Evolutionary conservation across 2,888 invertebrate species (phyloP).

Genomic region (Cephus nigrinus): DNA sequence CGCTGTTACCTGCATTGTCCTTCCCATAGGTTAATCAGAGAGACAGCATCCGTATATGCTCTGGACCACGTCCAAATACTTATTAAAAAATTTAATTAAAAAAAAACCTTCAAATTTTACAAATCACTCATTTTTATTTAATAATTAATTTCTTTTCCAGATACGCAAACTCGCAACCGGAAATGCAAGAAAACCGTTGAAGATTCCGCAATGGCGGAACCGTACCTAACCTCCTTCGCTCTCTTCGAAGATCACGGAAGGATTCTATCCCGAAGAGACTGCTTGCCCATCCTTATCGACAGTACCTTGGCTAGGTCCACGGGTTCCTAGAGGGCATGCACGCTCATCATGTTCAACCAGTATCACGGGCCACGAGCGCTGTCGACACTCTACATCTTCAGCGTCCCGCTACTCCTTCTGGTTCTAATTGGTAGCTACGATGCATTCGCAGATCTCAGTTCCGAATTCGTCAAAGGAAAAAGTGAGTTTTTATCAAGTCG

Average conservation of each 20-base stretch:
- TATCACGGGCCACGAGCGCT: slow-evolving; percentile 58
- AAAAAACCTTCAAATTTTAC: too few relatives aligned
- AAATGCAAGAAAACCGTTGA: slow-evolving; percentile 48
- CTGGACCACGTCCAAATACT: too few relatives aligned
- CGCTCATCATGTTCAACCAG: slow-evolving; percentile 63
- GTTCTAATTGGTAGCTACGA: slow-evolving; percentile 47
- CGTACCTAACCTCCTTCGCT: background rate
- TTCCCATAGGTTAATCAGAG: slow-evolving; percentile 6
- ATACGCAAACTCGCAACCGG: slow-evolving; percentile 26
- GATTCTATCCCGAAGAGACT: slow-evolving; percentile 22
- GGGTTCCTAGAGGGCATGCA: slow-evolving; percentile 60
- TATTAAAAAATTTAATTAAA: too few relatives aligned
- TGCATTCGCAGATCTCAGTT: slow-evolving; percentile 64
- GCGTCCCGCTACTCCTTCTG: slow-evolving; percentile 42
- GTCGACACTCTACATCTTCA: slow-evolving; percentile 49
- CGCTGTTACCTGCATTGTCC: slow-evolving; percentile 38
- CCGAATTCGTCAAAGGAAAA: slow-evolving; percentile 83
- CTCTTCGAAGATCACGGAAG: slow-evolving; percentile 22
- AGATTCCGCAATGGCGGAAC: slow-evolving; percentile 27
- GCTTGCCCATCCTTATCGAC: slow-evolving; percentile 22
- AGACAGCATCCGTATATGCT: too few relatives aligned
- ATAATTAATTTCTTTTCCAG: slow-evolving; percentile 27
- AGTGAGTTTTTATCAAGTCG: slow-evolving; percentile 71
- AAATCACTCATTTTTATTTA: too few relatives aligned
- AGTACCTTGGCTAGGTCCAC: slow-evolving; percentile 43